Evolutionary conservation across 2,888 invertebrate species (phyloP).

Genomic region (Phaonia tiefii): DNA sequence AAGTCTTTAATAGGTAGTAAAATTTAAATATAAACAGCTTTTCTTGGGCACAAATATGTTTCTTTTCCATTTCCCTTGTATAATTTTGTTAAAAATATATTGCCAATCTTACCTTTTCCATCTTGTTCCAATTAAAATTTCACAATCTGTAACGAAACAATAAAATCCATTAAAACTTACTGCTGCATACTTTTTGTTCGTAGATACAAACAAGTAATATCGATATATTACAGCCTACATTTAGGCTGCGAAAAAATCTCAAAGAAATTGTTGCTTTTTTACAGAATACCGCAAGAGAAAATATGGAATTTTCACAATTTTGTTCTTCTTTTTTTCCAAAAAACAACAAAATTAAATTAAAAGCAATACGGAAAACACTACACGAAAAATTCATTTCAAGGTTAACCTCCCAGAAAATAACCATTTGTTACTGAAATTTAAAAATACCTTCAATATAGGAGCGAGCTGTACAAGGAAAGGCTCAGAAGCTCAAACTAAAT

Average conservation of each 20-base stretch:
- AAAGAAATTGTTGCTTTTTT: conserved; percentile 38
- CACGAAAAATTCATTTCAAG: conserved; percentile 12
- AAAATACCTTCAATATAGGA: conserved; percentile 11
- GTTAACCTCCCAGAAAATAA: conserved; percentile 4
- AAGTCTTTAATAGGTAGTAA: no score
- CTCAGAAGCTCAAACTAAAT: neutral
- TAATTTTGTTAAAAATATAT: no score
- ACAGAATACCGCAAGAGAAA: conserved; percentile 6
- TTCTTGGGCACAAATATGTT: no score
- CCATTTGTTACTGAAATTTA: conserved; percentile 7
- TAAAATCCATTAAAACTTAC: conserved; percentile 25
- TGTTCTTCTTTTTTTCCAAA: conserved; percentile 9
- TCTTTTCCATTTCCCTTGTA: no score
- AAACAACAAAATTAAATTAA: conserved; percentile 21
- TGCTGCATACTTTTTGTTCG: conserved; percentile 30
- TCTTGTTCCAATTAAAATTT: neutral
- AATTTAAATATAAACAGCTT: neutral
- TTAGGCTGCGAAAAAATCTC: conserved; percentile 4
- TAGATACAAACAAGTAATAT: conserved; percentile 14
- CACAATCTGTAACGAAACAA: conserved; percentile 50
- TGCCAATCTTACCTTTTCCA: conserved; percentile 33
- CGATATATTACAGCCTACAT: conserved; percentile 30
- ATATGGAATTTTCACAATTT: conserved; percentile 27
- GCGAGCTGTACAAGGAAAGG: neutral
- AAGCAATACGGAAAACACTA: conserved; percentile 15